Evolutionary conservation across 2,113 vertebrate species (phyloP), one percentile per base, ranked within the genome.

Genomic region (Rissa tridactyla): DNA sequence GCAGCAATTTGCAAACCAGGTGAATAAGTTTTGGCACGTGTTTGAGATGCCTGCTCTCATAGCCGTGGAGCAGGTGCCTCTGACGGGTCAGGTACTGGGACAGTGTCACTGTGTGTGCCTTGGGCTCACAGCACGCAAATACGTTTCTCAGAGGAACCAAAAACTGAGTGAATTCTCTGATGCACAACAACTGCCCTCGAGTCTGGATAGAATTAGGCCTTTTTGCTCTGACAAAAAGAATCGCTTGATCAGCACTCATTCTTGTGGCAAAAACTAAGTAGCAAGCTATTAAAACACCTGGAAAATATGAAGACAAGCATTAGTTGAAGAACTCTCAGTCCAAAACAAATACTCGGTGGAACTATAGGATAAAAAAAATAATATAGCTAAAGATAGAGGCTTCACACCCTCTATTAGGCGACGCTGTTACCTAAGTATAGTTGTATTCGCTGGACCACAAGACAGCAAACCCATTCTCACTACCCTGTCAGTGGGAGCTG

Each of bases 181-280:
- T 98, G 16, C 99, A 99, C 21, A 99, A 92, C 38, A 99, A 95
- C 97, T 99, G 99, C 44, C 99, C 99, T 92, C 99, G 98, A 8
- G 99, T 99, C 96, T 99, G 99, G 96, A 99, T 99, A 49, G 99
- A 99, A 91, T 99, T 99, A 58, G 99, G 99, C 75, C 99, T 98
- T 95, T 99, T 99, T 44, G 99, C 99, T 69, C 99, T 98, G 51
- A 99, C 99, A 93, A 99, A 99, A 93, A 99, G 96, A 94, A 99
- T 99, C 23, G 99, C 99, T 95, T 99, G 99, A 94, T 99, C 99
- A 34, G 99, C 99, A 5, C 98, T 99, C 99, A 99, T 99, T 82
- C 99, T 98, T 52, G 98, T 99, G 12, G 99, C 99, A 97, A 99
- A 99, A 88, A 99, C 99, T 90, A 99, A 97, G 91, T 99, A 99